Conservation (phyloP, 2,888 invertebrate genomes). For the Oithona nana region DNA sequence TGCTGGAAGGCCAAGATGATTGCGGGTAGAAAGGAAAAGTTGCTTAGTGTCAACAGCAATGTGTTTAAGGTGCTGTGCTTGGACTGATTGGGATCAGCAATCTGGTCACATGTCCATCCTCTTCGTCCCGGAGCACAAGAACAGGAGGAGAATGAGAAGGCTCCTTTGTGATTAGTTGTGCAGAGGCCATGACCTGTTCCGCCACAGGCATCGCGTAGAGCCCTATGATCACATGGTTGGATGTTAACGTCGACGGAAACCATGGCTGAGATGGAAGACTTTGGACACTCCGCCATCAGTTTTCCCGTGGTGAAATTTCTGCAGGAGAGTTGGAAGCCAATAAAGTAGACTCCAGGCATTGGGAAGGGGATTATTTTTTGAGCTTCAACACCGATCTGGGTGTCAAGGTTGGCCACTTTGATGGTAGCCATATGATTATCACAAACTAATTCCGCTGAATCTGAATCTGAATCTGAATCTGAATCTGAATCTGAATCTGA, state of each 20-base stretch:
- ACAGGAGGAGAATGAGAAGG: conserved; percentile 31
- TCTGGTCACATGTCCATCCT: conserved; percentile 16
- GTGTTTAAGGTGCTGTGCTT: background rate
- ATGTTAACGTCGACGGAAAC: conserved; percentile 31
- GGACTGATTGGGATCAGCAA: background rate
- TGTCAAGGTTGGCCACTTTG: background rate
- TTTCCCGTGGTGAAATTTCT: conserved; percentile 22
- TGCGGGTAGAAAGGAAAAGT: conserved; percentile 29
- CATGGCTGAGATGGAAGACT: conserved; percentile 23
- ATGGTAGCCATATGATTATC: background rate
- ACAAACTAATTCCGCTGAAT: background rate
- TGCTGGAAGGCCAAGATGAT: conserved; percentile 26
- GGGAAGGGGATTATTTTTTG: conserved; percentile 30
- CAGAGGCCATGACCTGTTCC: conserved; percentile 33
- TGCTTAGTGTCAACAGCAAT: conserved; percentile 28
- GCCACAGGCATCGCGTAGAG: conserved; percentile 24
- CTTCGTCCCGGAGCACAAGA: conserved; percentile 28
- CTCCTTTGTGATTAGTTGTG: conserved; percentile 31
- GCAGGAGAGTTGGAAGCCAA: conserved; percentile 29
- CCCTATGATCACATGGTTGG: conserved; percentile 26
- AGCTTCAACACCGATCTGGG: background rate
- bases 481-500: too few species aligned
- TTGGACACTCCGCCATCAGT: background rate
- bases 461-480: too few species aligned
- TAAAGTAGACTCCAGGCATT: conserved; percentile 31